Conservation (phyloP, 2,888 invertebrate species). For the Shargacucullia verbasci region DNA sequence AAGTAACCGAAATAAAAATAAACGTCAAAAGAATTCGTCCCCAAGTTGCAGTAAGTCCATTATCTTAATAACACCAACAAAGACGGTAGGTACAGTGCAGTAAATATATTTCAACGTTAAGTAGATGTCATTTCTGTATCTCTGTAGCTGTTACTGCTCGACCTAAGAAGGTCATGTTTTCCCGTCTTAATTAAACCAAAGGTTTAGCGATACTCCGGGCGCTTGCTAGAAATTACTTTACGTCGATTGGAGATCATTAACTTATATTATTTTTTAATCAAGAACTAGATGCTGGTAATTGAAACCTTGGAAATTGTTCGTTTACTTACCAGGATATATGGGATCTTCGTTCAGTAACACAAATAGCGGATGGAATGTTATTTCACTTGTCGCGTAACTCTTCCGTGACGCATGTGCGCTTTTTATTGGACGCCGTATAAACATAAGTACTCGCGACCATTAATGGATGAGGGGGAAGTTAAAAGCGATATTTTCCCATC, state of each 20-base stretch:
- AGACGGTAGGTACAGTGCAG: slow-evolving; percentile 13
- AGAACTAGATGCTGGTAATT: slow-evolving; percentile 54
- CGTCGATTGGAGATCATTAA: slow-evolving; percentile 68
- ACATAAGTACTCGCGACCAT: slow-evolving; percentile 72
- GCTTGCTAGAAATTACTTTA: slow-evolving; percentile 66
- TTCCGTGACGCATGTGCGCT: slow-evolving; percentile 58
- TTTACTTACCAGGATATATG: slow-evolving; percentile 13
- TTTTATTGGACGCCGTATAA: slow-evolving; percentile 66
- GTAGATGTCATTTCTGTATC: slow-evolving; percentile 29
- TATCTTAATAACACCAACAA: slow-evolving; percentile 26
- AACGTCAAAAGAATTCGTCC: slow-evolving; percentile 10
- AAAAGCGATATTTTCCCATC: slow-evolving; percentile 85
- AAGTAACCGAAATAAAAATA: slow-evolving; percentile 6
- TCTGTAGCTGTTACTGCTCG: slow-evolving; percentile 50
- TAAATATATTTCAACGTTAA: slow-evolving; percentile 37
- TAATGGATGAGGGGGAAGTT: slow-evolving; percentile 79
- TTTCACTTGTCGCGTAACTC: slow-evolving; percentile 55
- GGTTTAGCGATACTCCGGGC: slow-evolving; percentile 61
- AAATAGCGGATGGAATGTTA: slow-evolving; percentile 47
- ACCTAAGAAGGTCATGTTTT: slow-evolving; percentile 66
- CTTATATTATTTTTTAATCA: slow-evolving; percentile 69
- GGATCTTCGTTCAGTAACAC: slow-evolving; percentile 18
- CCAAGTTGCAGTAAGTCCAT: slow-evolving; percentile 12
- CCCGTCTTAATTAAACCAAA: slow-evolving; percentile 71
- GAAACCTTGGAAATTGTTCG: slow-evolving; percentile 47